A percentile compares a stretch with the other conserved stretches of the same genome.
phyloP scores from a whole-genome alignment of 2,888 invertebrate genomes.

The Agonopterix arenella region DNA sequence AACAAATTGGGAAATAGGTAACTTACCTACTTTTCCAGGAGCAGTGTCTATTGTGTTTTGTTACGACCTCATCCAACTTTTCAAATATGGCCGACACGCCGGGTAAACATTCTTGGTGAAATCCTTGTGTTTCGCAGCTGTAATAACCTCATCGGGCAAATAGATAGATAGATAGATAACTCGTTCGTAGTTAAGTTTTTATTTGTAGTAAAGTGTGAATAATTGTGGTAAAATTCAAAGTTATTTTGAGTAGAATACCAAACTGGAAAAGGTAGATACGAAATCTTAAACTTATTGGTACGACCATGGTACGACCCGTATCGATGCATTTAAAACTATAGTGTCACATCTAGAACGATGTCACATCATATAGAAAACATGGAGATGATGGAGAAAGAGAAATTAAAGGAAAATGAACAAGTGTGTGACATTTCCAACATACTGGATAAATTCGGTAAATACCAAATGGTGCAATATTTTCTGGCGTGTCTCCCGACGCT shows the following conservation, averaged over 20 bases:
- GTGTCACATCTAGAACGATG: too few relatives aligned
- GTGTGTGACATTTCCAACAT: conserved; percentile 30
- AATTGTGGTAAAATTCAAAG: too few relatives aligned
- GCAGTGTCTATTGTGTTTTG: conserved; percentile 77
- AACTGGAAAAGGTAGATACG: too few relatives aligned
- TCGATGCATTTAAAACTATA: too few relatives aligned
- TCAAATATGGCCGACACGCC: conserved; percentile 60
- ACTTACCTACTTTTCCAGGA: conserved; percentile 52
- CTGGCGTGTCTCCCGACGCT: conserved; percentile 40
- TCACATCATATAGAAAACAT: too few relatives aligned
- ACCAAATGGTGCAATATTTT: conserved; percentile 48
- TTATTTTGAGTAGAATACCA: too few relatives aligned
- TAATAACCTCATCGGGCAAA: conserved; percentile 67
- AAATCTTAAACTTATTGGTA: too few relatives aligned
- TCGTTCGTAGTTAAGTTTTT: too few relatives aligned
- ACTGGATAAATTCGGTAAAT: conserved; percentile 57
- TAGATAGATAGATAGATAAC: conserved; percentile 25
- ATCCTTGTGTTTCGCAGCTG: conserved; percentile 63
- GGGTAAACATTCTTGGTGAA: conserved; percentile 66
- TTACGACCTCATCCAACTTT: conserved; percentile 73
- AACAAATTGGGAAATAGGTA: not conserved
- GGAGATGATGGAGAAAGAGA: not conserved
- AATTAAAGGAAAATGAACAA: conserved; percentile 5
- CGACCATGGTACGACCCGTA: too few relatives aligned
- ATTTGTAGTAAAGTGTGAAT: too few relatives aligned